phyloP scores from a whole-genome alignment of 2,888 invertebrate species.

The Venusia cambrica region DNA sequence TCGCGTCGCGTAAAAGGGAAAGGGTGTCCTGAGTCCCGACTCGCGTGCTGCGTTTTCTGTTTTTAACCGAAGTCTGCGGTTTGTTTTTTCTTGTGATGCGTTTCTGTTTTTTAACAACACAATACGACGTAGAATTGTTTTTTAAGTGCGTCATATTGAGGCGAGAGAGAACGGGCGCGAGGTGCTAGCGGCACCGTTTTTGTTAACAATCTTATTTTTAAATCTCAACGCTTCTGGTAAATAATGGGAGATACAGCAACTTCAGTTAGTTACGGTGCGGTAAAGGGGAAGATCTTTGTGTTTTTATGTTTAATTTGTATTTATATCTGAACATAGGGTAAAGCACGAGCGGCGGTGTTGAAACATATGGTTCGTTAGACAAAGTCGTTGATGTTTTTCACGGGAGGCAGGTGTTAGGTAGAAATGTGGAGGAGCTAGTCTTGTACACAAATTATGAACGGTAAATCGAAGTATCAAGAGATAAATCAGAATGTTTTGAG shows the following conservation, averaged over 20 bases:
- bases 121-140: slow-evolving; percentile 71
- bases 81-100: slow-evolving; percentile 74
- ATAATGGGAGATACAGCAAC: slow-evolving; percentile 62
- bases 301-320: slow-evolving; percentile 53
- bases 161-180: slow-evolving; percentile 53
- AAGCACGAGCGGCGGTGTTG: slow-evolving; percentile 52
- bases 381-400: slow-evolving; percentile 48
- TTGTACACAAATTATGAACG: too few species aligned
- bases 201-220: slow-evolving; percentile 67
- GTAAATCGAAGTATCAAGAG: too few species aligned
- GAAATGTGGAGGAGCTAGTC: too few species aligned
- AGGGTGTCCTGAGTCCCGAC: slow-evolving; percentile 71
- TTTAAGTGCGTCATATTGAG: slow-evolving; percentile 75
- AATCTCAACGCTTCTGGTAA: slow-evolving; percentile 64
- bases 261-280: slow-evolving; percentile 71
- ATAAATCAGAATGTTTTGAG: too few species aligned
- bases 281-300: slow-evolving; percentile 62
- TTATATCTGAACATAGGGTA: slow-evolving; percentile 51
- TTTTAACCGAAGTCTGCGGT: slow-evolving; percentile 76
- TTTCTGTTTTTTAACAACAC: slow-evolving; percentile 79
- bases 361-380: slow-evolving; percentile 70
- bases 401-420: slow-evolving; percentile 50
- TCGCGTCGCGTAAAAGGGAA: slow-evolving; percentile 79
- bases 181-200: slow-evolving; percentile 66
- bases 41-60: slow-evolving; percentile 79